A percentile compares a stretch with the other conserved stretches of the same genome.
These are phyloP conservation scores for Perithous albicinctus DNA, from an alignment of 2,888 invertebrate genomes.

Conservation along the genomic window DNA sequence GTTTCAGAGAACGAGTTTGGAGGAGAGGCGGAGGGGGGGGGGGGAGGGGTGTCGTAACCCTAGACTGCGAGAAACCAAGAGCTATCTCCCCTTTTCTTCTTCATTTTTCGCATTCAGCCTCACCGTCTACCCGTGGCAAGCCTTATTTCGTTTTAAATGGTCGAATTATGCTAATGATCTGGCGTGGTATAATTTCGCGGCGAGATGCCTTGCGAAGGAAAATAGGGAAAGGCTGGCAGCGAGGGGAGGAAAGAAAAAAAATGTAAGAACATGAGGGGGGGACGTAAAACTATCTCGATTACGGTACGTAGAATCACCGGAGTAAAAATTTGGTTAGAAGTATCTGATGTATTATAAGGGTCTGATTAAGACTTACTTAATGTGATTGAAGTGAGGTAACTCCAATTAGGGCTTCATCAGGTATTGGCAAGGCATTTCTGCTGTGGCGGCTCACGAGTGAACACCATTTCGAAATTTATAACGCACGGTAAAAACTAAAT, in stretches of 20 bases:
- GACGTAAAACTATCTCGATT: background rate
- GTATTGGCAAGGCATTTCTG: too few relatives aligned
- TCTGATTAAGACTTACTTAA: background rate
- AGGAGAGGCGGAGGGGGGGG: background rate
- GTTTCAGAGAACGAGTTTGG: too few relatives aligned
- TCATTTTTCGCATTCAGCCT: slow-evolving; percentile 37
- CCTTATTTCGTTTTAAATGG: slow-evolving; percentile 66
- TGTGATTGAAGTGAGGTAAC: too few relatives aligned
- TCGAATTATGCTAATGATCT: slow-evolving; percentile 64
- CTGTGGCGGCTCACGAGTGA: too few relatives aligned
- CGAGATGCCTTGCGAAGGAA: background rate
- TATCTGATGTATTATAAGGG: background rate
- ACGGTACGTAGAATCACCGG: background rate
- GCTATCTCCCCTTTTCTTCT: slow-evolving; percentile 50
- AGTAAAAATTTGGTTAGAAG: slow-evolving; percentile 6
- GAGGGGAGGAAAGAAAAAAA: slow-evolving; percentile 1
- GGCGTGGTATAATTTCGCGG: slow-evolving; percentile 57
- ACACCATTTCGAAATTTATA: too few relatives aligned
- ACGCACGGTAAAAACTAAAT: too few relatives aligned
- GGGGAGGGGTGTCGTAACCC: slow-evolving; percentile 15
- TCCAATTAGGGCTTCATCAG: too few relatives aligned
- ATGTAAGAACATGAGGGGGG: background rate
- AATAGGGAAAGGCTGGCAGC: background rate
- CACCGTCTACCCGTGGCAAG: background rate
- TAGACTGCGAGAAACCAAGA: slow-evolving; percentile 26